phyloP scores from a whole-genome alignment of 2,797 vertebrate species.

The Anas bahamensis region DNA sequence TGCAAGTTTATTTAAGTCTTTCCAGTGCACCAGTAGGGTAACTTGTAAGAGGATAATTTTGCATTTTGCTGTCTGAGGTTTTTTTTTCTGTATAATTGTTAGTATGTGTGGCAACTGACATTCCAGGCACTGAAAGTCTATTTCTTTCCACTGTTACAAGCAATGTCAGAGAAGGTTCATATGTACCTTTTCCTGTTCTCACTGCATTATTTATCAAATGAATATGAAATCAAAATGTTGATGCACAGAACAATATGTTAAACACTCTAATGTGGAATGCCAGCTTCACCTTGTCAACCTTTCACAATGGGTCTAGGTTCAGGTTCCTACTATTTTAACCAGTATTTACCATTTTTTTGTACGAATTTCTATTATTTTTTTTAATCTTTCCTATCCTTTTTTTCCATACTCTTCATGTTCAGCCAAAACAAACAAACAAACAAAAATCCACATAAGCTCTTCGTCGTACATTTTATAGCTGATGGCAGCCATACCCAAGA shows the following conservation, averaged over 20 bases:
- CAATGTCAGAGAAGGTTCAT: constrained; percentile 50
- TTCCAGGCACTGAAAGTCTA: neutral
- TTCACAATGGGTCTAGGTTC: neutral
- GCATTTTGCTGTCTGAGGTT: constrained; percentile 49
- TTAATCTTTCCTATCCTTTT: neutral
- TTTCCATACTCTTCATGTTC: neutral
- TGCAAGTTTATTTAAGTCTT: constrained; percentile 43
- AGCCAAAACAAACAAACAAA: neutral
- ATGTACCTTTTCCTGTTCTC: constrained; percentile 60
- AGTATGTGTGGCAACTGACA: constrained; percentile 41
- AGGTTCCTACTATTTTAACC: neutral
- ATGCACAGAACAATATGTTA: constrained; percentile 49
- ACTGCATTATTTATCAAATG: constrained; percentile 71
- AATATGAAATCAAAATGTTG: constrained; percentile 54
- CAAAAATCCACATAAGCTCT: neutral
- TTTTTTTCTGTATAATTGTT: constrained; percentile 41
- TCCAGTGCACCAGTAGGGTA: neutral
- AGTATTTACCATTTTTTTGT: neutral
- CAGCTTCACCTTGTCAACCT: neutral
- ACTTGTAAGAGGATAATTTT: constrained; percentile 42
- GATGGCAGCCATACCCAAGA: constrained; percentile 16
- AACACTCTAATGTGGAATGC: neutral
- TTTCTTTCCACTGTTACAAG: constrained; percentile 32
- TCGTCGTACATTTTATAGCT: neutral
- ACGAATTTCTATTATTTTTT: neutral